Base-by-base conservation (phyloP, 2,113 vertebrate species). In the Psettodes erumei region DNA sequence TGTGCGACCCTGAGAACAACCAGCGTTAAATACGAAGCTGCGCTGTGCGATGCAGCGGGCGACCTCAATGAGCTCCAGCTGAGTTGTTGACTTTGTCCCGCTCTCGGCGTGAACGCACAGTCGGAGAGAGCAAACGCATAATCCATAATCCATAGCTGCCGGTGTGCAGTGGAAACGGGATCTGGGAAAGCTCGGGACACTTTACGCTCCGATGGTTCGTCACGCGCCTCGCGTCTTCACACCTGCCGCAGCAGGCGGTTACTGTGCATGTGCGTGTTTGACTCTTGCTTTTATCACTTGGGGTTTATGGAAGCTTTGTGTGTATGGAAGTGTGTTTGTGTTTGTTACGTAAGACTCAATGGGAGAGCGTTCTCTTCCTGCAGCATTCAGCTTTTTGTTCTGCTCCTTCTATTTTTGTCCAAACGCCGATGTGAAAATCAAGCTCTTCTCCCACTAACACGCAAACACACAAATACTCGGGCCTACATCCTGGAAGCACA, bases 101-200 rank as follows among this genome's bases (percentile, higher is more conserved):
- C 55, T 70, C 18, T 10, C 18, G 19, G 50, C 60, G 6, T 40
- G 12, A 67, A 75, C 18, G 15, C 78, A 37, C 28, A 64, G 64
- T 23, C 32, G 18, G 27, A 73, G 71, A 53, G 71, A 69, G 61
- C 64, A 38, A 73, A 70, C 71, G 23, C 59, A 3, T 88, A 83
- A 90, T 88, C 85, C 70, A 81, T 87, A 84, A 89, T 87, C 85
- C 79, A 86, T 81, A 63, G 77, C 83, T 56, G 70, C 30, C 61
- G 47, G 72, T 66, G 71, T 68, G 53, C 77, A 4, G 8, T 30
- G 56, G 61, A 77, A 78, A 67, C 25, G 8, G 21, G 75, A 75
- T 56, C 77, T 62, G 67, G 50, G 53, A 54, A 56, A 62, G 47
- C 78, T 71, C 28, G 0, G 61, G 48, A 58, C 65, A 25, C 58